Conservation (phyloP, 2,888 invertebrate species). For the Nomada fabriciana region DNA sequence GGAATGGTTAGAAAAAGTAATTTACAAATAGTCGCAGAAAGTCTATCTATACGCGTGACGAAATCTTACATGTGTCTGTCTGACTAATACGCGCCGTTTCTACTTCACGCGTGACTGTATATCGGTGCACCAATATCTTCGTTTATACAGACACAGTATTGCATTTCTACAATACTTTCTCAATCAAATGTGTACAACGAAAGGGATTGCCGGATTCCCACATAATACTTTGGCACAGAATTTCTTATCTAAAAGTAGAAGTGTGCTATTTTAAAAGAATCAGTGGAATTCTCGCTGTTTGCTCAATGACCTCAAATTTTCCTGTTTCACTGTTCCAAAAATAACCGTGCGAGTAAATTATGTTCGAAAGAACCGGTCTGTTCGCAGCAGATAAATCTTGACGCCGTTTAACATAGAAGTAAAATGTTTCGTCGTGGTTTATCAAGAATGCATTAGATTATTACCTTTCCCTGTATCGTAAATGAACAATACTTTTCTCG, state of each 20-base stretch:
- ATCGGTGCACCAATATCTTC: background rate
- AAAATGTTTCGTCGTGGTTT: background rate
- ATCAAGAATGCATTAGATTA: background rate
- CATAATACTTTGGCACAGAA: conserved; percentile 15
- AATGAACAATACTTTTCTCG: no score
- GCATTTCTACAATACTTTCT: no score
- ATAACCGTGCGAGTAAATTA: conserved; percentile 51
- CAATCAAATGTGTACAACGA: background rate
- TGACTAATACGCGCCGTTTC: conserved; percentile 61
- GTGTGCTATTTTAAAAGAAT: conserved; percentile 32
- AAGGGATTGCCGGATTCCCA: background rate
- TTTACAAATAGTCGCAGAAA: background rate
- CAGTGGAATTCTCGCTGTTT: conserved; percentile 54
- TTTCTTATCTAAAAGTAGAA: conserved; percentile 42
- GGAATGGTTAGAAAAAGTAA: background rate
- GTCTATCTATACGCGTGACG: conserved; percentile 25
- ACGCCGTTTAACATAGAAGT: conserved; percentile 8
- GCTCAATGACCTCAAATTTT: conserved; percentile 51
- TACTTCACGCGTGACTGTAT: conserved; percentile 39
- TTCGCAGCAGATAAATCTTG: conserved; percentile 12
- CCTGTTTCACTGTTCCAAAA: conserved; percentile 37
- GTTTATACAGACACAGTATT: background rate
- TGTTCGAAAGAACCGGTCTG: conserved; percentile 33
- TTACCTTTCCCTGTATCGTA: background rate
- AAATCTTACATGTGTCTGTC: conserved; percentile 20